phyloP scores from a whole-genome alignment of 92 coral and sea anemone genomes.

The Epizoanthus fatuus region DNA sequence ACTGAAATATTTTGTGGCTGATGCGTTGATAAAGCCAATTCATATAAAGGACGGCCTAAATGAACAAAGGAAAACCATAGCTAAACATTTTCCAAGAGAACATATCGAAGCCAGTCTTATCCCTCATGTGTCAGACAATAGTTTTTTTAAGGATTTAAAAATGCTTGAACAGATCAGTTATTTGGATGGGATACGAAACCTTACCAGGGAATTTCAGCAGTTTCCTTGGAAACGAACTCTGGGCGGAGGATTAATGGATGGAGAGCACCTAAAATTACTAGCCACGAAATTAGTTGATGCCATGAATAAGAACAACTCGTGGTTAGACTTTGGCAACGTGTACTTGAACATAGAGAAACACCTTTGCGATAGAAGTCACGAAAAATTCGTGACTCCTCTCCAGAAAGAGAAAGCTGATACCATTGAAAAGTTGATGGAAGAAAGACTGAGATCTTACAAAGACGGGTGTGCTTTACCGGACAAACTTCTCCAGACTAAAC shows the following conservation, averaged over 20 bases:
- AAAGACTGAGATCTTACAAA: slow-evolving; percentile 29
- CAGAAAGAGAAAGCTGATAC: slow-evolving; percentile 22
- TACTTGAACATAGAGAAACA: slow-evolving; percentile 61
- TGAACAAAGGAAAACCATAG: slow-evolving; percentile 42
- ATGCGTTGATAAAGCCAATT: slow-evolving; percentile 20
- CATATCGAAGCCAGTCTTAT: slow-evolving; percentile 59
- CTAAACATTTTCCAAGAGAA: slow-evolving; percentile 49
- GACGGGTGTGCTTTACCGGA: slow-evolving; percentile 60
- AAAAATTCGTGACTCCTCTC: slow-evolving; percentile 40
- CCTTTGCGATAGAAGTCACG: slow-evolving; percentile 47
- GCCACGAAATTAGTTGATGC: slow-evolving; percentile 40
- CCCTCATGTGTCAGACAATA: slow-evolving; percentile 33
- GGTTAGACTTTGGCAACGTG: slow-evolving; percentile 62
- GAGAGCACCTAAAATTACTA: slow-evolving; percentile 49
- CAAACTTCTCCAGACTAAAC: slow-evolving; percentile 21
- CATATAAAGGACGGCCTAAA: slow-evolving; percentile 48
- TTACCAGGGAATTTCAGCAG: slow-evolving; percentile 20
- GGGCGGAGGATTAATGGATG: slow-evolving; percentile 65
- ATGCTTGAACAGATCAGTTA: slow-evolving; percentile 40
- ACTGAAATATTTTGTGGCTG: slow-evolving; percentile 45
- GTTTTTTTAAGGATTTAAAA: slow-evolving; percentile 36
- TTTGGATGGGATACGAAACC: slow-evolving; percentile 19
- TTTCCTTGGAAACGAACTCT: slow-evolving; percentile 51
- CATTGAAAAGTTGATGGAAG: slow-evolving; percentile 7
- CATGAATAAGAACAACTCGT: slow-evolving; percentile 39